Evolutionary conservation across 1,140 invertebrate genomes (phyloP), one percentile per base, ranked within the genome.

Genomic region (Procambarus clarkii): DNA sequence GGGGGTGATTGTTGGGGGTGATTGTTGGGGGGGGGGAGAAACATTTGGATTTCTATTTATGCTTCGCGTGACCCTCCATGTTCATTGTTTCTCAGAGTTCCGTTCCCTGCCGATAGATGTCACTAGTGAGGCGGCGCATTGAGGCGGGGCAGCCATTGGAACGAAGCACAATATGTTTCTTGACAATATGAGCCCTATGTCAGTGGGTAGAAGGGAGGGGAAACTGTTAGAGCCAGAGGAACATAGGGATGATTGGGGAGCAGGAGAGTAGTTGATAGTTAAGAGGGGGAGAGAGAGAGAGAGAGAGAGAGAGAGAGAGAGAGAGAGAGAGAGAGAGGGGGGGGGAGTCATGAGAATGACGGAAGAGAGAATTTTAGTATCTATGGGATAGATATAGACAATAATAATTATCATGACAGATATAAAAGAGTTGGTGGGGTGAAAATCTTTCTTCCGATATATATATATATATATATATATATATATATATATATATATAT

Each of bases 161-260:
- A 88, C 86, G 79, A 79, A 24, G 78, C 86, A 88, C 86, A 88
- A 88, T 88, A 88, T 88, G 86, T 88, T 88, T 88, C 86, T 81
- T 88, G 86, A 88, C 86, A 88, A 88, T 88, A 88, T 88, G 86
- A 88, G 86, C 86, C 69, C 86, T 88, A 88, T 88, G 86, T 80
- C 86, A 88, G 86, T 44, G 44, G 24, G 21, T 18, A 34, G 77
- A 45, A 48, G 45, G 48, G 76, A 48, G 50, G 54, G 80, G 80
- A 34, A 24, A 74, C 69, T 74, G 69, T 74, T 74, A 74, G 69
- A 74, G 69, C n/a, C n/a, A 34, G 69, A 74, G 69, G 80, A 82
- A 54, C 46, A 50, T 45, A 79, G 84, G 71, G 46, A n/a, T 21
- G 45, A 77, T 18, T 21, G 71, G 74, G 45, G 54, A 50, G 84